These are phyloP conservation scores for Actenoides hombroni DNA, from an alignment of 2,113 vertebrate genomes.

Conservation along the genomic window DNA sequence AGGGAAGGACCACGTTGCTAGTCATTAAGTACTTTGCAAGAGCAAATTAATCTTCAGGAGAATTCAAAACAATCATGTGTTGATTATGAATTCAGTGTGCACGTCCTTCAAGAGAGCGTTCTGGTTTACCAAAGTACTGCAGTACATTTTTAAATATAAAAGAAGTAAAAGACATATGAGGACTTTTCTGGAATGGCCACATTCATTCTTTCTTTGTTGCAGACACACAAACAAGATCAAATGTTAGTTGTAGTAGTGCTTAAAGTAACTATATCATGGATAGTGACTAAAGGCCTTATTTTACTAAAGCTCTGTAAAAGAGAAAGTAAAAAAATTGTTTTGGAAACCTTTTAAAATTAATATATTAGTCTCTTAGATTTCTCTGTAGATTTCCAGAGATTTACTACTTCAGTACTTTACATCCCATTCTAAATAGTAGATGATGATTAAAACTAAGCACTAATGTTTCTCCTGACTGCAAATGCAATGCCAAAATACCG, in stretches of 20 bases:
- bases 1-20: background rate
- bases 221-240: background rate
- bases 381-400: background rate
- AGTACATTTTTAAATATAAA: background rate
- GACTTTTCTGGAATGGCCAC: background rate
- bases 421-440: background rate
- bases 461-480: background rate
- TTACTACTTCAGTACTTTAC: background rate
- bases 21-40: background rate
- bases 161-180: background rate
- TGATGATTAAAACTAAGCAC: background rate
- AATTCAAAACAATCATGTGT: background rate
- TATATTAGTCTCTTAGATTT: background rate
- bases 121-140: background rate
- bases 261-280: background rate
- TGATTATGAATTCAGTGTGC: background rate
- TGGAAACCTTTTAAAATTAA: background rate
- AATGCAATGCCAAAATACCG: background rate
- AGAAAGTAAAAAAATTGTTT: background rate
- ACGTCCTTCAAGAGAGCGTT: background rate
- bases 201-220: background rate
- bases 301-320: background rate
- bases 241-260: background rate
- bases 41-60: background rate
- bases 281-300: background rate